phyloP scores from a whole-genome alignment of 1,140 invertebrate genomes.

The Bombus terrestris region DNA sequence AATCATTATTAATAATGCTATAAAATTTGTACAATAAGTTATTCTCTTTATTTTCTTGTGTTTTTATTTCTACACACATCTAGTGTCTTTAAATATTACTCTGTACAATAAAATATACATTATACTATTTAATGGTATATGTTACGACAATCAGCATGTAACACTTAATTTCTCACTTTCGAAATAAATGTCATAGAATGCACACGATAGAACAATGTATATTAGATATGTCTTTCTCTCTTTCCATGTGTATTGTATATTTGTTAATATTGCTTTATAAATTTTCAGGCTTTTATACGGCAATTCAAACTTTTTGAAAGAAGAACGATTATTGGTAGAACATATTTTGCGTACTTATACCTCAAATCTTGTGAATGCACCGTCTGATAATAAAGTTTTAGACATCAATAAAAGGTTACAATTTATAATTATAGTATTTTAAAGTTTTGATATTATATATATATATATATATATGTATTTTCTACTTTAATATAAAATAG shows the following conservation, averaged over 20 bases:
- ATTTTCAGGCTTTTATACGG: slow-evolving; percentile 77
- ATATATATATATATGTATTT: not conserved
- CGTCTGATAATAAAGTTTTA: slow-evolving; percentile 56
- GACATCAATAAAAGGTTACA: slow-evolving; percentile 58
- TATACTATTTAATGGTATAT: not conserved
- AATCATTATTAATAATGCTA: not conserved
- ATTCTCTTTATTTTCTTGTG: not conserved
- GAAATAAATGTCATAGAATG: slow-evolving; percentile 11
- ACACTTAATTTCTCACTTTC: slow-evolving; percentile 31
- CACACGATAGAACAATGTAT: slow-evolving; percentile 25
- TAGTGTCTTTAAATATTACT: not conserved
- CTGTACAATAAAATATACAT: not conserved
- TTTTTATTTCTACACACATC: slow-evolving; percentile 4
- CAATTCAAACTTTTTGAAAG: slow-evolving; percentile 72
- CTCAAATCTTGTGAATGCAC: slow-evolving; percentile 55
- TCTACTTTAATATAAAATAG: not conserved
- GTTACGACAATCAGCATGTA: slow-evolving; percentile 13
- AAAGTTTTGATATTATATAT: not conserved
- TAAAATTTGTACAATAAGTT: not conserved
- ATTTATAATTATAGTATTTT: slow-evolving; percentile 32
- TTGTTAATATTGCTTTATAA: slow-evolving; percentile 13
- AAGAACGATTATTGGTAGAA: slow-evolving; percentile 73
- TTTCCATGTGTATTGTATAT: not conserved
- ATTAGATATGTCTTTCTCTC: slow-evolving; percentile 1
- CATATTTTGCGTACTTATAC: slow-evolving; percentile 65